phyloP scores from a whole-genome alignment of 2,113 vertebrate genomes.

The Equus przewalskii region DNA sequence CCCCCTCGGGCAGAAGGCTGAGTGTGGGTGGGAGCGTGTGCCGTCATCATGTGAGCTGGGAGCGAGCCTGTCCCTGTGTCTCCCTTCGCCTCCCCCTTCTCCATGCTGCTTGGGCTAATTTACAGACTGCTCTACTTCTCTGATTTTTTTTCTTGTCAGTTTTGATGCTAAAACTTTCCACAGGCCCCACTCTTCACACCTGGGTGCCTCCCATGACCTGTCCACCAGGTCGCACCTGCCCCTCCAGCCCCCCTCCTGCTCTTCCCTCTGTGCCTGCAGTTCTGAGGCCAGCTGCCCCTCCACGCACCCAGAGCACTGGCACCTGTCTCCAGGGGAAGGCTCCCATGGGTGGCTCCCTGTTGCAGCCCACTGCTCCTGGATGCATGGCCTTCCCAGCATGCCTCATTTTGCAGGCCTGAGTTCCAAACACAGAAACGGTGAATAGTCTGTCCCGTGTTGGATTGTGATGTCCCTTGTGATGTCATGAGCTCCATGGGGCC shows the following conservation, averaged over 20 bases:
- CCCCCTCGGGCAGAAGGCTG: not conserved
- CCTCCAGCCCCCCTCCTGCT: too few species aligned
- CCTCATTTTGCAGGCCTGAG: not conserved
- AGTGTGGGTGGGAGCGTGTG: too few species aligned
- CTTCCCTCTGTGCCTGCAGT: not conserved
- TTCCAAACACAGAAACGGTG: not conserved
- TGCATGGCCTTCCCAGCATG: not conserved
- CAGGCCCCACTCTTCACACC: rapidly evolving
- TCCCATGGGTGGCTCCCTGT: too few species aligned
- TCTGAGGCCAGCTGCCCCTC: not conserved
- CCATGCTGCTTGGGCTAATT: not conserved
- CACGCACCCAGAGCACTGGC: rapidly evolving
- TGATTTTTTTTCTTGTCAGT: not conserved
- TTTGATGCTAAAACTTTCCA: not conserved
- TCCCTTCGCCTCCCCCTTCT: not conserved
- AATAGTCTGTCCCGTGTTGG: not conserved
- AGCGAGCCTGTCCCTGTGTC: too few species aligned
- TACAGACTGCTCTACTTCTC: not conserved
- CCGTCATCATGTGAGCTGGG: not conserved
- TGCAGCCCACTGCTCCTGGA: rapidly evolving
- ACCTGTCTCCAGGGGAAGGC: not conserved
- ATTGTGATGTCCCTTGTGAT: rapidly evolving
- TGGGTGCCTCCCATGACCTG: not conserved
- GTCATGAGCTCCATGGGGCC: not conserved
- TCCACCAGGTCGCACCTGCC: not conserved